Percentiles rank a stretch among this genome's conserved stretches.
phyloP scores from a whole-genome alignment of 1,140 invertebrate genomes.

The Hylaeus volcanicus region DNA sequence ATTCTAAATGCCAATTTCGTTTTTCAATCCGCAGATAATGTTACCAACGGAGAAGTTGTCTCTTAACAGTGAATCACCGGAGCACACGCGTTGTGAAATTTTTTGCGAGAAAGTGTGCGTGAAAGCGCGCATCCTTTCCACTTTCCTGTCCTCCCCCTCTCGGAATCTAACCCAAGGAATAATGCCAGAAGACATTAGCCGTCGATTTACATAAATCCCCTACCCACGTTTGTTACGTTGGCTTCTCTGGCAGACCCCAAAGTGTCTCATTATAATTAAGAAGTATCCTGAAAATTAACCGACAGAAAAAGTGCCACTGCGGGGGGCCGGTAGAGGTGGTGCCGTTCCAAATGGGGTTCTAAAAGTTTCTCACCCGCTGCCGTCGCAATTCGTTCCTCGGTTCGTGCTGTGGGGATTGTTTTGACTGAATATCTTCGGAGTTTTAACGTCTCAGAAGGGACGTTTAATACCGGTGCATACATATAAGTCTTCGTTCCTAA shows the following conservation, averaged over 20 bases:
- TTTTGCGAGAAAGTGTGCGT: not conserved
- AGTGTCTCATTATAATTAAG: constrained; percentile 80
- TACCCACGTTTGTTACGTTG: constrained; percentile 34
- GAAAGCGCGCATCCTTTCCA: not conserved
- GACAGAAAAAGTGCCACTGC: constrained; percentile 69
- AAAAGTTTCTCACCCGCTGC: constrained; percentile 46
- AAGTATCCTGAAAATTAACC: constrained; percentile 78
- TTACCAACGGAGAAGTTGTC: no score
- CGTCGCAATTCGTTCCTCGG: not conserved
- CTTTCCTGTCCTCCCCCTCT: not conserved
- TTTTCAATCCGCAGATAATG: no score
- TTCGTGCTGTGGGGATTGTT: no score
- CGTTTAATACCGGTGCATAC: no score
- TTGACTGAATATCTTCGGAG: no score
- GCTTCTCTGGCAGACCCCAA: constrained; percentile 66
- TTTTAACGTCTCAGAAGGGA: no score
- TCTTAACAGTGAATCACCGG: not conserved
- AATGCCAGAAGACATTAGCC: constrained; percentile 80
- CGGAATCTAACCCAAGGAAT: constrained; percentile 65
- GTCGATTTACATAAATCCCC: constrained; percentile 78
- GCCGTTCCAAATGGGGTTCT: constrained; percentile 61
- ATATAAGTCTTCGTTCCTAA: no score
- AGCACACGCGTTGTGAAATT: no score
- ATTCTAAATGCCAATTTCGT: no score
- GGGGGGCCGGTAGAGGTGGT: constrained; percentile 50